Evolutionary conservation across 2,797 vertebrate species (phyloP).

Genomic region (Rhinogobio ventralis): DNA sequence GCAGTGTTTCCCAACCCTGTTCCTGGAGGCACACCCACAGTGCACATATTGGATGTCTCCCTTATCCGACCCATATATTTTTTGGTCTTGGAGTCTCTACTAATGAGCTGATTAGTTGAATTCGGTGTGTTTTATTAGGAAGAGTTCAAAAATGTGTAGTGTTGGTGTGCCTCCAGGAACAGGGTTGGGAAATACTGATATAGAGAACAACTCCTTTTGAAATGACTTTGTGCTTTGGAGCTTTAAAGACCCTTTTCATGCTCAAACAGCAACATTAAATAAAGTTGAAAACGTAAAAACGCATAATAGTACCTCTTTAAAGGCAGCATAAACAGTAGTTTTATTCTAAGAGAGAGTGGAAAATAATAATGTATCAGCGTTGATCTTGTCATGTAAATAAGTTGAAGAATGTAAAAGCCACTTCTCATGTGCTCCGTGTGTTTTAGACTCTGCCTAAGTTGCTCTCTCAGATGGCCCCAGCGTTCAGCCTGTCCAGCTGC

Average conservation of each 20-base stretch:
- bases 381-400: neutral
- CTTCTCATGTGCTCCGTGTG: slow-evolving; percentile 37
- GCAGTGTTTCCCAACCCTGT: no score
- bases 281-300: neutral
- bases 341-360: neutral
- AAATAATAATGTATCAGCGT: neutral
- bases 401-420: neutral
- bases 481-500: slow-evolving; percentile 95
- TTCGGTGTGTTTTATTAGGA: no score
- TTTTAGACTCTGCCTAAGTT: slow-evolving; percentile 92
- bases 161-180: no score
- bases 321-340: neutral
- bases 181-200: neutral
- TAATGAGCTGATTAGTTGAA: no score
- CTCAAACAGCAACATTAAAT: neutral
- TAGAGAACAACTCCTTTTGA: neutral
- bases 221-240: neutral
- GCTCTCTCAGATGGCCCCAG: slow-evolving; percentile 92
- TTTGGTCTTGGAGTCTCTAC: no score
- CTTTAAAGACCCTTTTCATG: neutral
- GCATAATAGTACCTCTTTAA: neutral
- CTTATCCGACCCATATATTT: no score
- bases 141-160: no score
- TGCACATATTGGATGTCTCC: no score
- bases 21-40: no score